Conservation (phyloP, 2,113 vertebrate species). For the Felis catus region F.catus_Fca126_mat1.0 CM031415.1:157593501-157594000, state of each 20-base stretch:
- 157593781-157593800: not conserved
- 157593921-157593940: not conserved
- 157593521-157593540: not conserved
- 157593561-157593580: not conserved
- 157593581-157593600: not conserved
- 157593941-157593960: not conserved
- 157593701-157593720: not conserved
- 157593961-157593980: not conserved
- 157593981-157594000: not conserved
- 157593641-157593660: not conserved
- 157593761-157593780: not conserved
- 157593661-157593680: not conserved
- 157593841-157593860: not conserved
- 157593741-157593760: not conserved
- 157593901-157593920: not conserved
- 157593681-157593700: not conserved
- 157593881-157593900: not conserved
- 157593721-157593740: not conserved
- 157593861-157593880: no score
- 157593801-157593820: not conserved
- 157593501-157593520: not conserved
- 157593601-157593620: not conserved
- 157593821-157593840: not conserved
- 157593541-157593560: not conserved
- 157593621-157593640: not conserved